Evolutionary conservation across 1,140 invertebrate genomes (phyloP).

Genomic region (Pectinophora gossypiella): DNA sequence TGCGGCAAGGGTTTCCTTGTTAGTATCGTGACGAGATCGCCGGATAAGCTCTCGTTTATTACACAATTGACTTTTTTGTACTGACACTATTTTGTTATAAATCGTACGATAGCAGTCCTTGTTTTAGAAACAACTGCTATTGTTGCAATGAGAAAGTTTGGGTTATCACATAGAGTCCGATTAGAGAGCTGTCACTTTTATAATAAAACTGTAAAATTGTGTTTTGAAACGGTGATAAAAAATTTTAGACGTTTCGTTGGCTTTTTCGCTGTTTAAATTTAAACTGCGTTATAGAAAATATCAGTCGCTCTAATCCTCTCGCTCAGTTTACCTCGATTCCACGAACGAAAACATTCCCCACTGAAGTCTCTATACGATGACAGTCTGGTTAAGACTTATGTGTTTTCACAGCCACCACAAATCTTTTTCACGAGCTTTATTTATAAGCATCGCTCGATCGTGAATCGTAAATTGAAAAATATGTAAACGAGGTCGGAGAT

Average conservation of each 20-base stretch:
- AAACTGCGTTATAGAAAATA: not conserved
- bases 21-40: conserved; percentile 53
- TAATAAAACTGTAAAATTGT: too few species aligned
- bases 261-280: too few species aligned
- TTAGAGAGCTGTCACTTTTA: too few species aligned
- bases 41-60: conserved; percentile 33
- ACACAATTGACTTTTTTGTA: conserved; percentile 35
- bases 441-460: conserved; percentile 33
- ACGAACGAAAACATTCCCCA: conserved; percentile 5
- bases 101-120: conserved; percentile 8
- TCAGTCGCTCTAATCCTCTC: not conserved
- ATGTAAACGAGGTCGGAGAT: conserved; percentile 51
- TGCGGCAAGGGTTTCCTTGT: conserved; percentile 38
- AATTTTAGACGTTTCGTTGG: too few species aligned
- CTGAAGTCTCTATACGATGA: not conserved
- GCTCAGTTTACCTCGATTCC: not conserved
- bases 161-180: too few species aligned
- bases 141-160: not conserved
- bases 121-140: not conserved
- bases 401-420: conserved; percentile 1
- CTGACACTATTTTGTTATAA: conserved; percentile 34
- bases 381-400: not conserved
- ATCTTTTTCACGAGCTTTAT: conserved; percentile 16
- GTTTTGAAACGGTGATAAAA: too few species aligned
- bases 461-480: conserved; percentile 52